Conservation (phyloP, 1,140 invertebrate genomes). For the Drosophila carrolli region DNA sequence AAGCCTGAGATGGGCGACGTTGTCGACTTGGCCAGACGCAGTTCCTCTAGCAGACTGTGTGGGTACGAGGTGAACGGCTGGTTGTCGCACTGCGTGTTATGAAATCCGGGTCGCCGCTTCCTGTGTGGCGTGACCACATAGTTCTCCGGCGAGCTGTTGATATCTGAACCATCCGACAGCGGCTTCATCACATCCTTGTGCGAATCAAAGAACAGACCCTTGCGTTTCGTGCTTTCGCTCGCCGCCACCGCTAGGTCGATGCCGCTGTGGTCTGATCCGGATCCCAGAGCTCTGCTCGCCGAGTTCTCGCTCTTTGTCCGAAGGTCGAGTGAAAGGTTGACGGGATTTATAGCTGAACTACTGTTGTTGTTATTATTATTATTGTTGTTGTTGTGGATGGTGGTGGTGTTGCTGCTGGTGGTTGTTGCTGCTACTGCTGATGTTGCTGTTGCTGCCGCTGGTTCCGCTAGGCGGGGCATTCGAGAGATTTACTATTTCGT, state of each 20-base stretch:
- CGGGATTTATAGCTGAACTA: conserved; percentile 87
- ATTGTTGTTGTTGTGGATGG: conserved; percentile 29
- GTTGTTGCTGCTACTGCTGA: conserved; percentile 38
- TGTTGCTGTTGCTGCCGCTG: conserved; percentile 47
- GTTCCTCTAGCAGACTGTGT: conserved; percentile 89
- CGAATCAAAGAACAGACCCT: conserved; percentile 87
- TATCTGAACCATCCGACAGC: conserved; percentile 88
- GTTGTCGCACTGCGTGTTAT: conserved; percentile 93
- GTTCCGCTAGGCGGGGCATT: conserved; percentile 66
- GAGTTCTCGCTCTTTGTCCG: conserved; percentile 83
- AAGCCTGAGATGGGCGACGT: conserved; percentile 81
- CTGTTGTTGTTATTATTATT: conserved; percentile 50
- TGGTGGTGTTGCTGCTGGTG: conserved; percentile 43
- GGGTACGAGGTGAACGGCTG: conserved; percentile 93
- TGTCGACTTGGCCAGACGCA: conserved; percentile 79
- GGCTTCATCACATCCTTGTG: conserved; percentile 87
- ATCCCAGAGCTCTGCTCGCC: conserved; percentile 49
- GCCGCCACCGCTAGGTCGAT: conserved; percentile 60
- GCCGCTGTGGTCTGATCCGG: conserved; percentile 60
- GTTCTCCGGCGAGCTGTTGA: conserved; percentile 89
- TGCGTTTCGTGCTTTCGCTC: conserved; percentile 87
- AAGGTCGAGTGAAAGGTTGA: conserved; percentile 89
- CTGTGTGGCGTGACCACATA: conserved; percentile 94
- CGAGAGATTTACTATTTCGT: conserved; percentile 74
- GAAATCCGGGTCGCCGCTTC: conserved; percentile 92